phyloP scores from a whole-genome alignment of 2,888 invertebrate genomes.

The Phoronis australis region DNA sequence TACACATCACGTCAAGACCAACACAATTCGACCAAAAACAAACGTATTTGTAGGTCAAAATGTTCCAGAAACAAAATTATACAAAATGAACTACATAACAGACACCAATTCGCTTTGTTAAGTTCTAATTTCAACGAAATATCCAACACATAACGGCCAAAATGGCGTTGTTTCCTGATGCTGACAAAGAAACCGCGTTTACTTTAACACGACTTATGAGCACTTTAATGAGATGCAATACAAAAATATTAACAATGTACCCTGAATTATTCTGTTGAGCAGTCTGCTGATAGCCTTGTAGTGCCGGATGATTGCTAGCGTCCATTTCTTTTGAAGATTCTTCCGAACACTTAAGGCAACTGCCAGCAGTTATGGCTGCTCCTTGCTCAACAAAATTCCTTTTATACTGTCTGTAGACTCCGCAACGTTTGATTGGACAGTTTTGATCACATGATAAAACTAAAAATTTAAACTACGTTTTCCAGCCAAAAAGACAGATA shows the following conservation, averaged over 20 bases:
- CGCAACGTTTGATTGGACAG: conserved; percentile 40
- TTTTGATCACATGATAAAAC: conserved; percentile 45
- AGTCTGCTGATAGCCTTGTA: conserved; percentile 54
- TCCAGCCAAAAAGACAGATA: too few relatives aligned
- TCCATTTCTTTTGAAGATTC: conserved; percentile 53
- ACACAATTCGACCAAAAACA: too few relatives aligned
- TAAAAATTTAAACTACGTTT: too few relatives aligned
- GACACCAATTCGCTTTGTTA: too few relatives aligned
- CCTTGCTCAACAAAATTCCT: conserved; percentile 12
- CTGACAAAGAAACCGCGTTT: neutral
- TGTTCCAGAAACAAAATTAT: too few relatives aligned
- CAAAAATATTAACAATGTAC: conserved; percentile 53
- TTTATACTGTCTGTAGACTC: too few relatives aligned
- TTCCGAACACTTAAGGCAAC: conserved; percentile 29
- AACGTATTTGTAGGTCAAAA: too few relatives aligned
- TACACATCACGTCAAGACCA: too few relatives aligned
- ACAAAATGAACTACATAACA: too few relatives aligned
- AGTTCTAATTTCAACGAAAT: conserved; percentile 8
- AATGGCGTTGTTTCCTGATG: conserved; percentile 3
- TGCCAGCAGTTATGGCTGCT: conserved; percentile 37
- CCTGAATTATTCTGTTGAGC: conserved; percentile 53
- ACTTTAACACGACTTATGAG: neutral
- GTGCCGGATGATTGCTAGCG: conserved; percentile 56
- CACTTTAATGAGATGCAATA: too few relatives aligned
- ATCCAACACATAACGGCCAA: conserved; percentile 5